Base-by-base conservation (phyloP, 1,140 invertebrate genomes). In the Papilio xuthus region DNA sequence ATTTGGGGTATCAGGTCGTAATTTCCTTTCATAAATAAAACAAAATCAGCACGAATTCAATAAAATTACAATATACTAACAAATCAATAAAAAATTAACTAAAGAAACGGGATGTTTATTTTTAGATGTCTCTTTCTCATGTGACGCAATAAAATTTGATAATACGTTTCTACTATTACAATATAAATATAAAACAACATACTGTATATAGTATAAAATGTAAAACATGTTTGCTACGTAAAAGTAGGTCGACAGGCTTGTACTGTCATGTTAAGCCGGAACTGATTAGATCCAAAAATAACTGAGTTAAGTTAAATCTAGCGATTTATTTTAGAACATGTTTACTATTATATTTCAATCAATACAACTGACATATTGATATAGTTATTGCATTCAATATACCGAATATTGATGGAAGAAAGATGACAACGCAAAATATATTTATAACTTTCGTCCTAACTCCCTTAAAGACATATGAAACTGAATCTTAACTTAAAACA, bases 351-450 rank as follows among this genome's bases (percentile, higher is more conserved):
- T n/a, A n/a, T 32, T 28, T 28, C 26, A 67, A 67, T 67, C 6
- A 12, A 18, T 67, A 15, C 12, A 8, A 32, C 60, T 67, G 13
- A 60, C 20, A 26, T 26, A 60, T 60, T 26, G 20, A 26, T 67
- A 28, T 15, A 8, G 26, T 67, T 67, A 15, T 28, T 20, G n/a
- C 23, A 67, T 50, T 50, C 47, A 50, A 50, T 50, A 67, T 67
- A 67, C 20, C 3, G 20, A 60, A 60, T 60, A 63, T 67, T 67
- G 23, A 67, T 67, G 60, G 60, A 67, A 28, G 60, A 63, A 63
- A 28, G 60, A 67, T 67, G 60, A 67, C 60, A 67, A 67, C 26
- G 60, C 26, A 32, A 15, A 1, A 56, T 18, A 20, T 56, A 56
- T 23, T 4, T 67, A 28, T 67, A 28, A 67, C 60, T 67, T 67